A percentile compares a stretch with the other conserved stretches of the same genome.
phyloP scores from a whole-genome alignment of 2,797 vertebrate genomes.

The Oreortyx pictus region DNA sequence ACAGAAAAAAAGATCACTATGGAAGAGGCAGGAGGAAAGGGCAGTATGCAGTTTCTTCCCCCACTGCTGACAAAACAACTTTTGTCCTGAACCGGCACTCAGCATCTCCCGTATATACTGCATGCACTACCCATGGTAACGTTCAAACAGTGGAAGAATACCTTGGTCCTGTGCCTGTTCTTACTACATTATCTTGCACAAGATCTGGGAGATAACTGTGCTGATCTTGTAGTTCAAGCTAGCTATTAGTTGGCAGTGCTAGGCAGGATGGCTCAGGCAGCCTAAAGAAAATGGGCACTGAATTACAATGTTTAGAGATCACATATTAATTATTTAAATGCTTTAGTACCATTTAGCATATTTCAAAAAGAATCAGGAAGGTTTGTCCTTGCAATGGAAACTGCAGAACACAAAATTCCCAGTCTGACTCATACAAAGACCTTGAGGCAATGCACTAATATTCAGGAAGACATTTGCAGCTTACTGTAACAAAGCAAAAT shows the following conservation, averaged over 20 bases:
- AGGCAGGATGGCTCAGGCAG: not conserved
- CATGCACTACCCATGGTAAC: not conserved
- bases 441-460: not conserved
- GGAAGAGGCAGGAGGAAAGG: not conserved
- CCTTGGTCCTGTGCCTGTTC: not conserved
- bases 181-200: not conserved
- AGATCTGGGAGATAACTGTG: not conserved
- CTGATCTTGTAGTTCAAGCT: not conserved
- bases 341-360: not conserved
- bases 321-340: not conserved
- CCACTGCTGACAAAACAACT: not conserved
- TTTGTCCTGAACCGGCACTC: not conserved
- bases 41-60: not conserved
- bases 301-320: not conserved
- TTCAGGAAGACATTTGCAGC: not conserved
- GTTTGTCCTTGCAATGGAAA: not conserved
- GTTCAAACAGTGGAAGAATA: not conserved
- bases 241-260: not conserved
- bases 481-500: not conserved
- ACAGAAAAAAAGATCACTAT: not conserved
- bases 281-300: not conserved
- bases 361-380: not conserved
- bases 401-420: not conserved
- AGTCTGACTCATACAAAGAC: not conserved
- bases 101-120: not conserved